Conservation (phyloP, 2,113 vertebrate species). For the Nestor notabilis region DNA sequence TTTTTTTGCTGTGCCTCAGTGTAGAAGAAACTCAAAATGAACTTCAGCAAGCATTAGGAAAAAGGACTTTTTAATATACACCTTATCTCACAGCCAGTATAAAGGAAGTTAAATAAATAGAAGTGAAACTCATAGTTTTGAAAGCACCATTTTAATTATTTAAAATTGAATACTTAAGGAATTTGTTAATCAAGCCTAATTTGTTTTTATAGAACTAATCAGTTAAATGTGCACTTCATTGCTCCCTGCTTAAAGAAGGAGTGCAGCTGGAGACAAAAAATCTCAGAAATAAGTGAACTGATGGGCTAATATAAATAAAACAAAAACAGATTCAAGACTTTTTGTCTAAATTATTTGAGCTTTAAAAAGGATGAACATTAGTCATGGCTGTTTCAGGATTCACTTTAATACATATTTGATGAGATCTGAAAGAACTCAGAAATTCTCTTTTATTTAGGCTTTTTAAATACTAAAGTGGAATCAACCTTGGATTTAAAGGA, state of each 20-base stretch:
- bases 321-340: not conserved
- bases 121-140: not conserved
- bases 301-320: not conserved
- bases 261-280: not conserved
- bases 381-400: constrained; percentile 53
- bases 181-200: not conserved
- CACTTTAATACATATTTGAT: constrained; percentile 69
- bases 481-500: constrained; percentile 70
- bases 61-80: not conserved
- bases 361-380: constrained; percentile 19
- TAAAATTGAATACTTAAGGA: not conserved
- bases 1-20: not conserved
- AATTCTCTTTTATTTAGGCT: constrained; percentile 67
- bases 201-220: not conserved
- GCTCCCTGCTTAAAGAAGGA: not conserved
- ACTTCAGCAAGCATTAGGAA: not conserved
- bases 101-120: not conserved
- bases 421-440: constrained; percentile 45
- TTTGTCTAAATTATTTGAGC: not conserved
- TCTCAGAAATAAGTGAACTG: not conserved
- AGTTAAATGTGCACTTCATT: not conserved
- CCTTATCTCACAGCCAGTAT: not conserved
- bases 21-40: not conserved
- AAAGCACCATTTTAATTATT: not conserved
- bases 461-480: constrained; percentile 68